Base-by-base conservation (phyloP, 2,797 vertebrate species). In the Clarias fuscus region DNA sequence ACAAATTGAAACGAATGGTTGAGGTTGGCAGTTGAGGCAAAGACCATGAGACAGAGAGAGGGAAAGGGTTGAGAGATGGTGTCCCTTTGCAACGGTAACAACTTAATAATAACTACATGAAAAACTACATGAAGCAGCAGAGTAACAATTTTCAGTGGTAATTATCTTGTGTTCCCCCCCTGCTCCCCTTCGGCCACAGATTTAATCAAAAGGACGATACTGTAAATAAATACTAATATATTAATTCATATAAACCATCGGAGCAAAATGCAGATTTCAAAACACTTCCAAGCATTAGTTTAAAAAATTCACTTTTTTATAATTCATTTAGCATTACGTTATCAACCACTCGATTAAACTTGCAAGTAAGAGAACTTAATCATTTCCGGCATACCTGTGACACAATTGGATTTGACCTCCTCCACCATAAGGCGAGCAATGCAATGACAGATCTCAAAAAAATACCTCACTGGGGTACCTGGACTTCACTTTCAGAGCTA, bases 1-100 rank as follows among this genome's bases (percentile, higher is more conserved):
- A 83, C 67, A 59, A 83, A 83, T 83, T 67, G 67, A 71, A 37
- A 68, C 4, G 56, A 71, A 83, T 59, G 82, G 67, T 37, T 70
- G 30, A 58, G 30, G 48, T 58, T 83, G 48, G 18, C 65, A 83
- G 27, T 37, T 71, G 62, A 68, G 24, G n/a, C 64, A 82, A 71
- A 83, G 48, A 37, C 13, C 20, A 4, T 70, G 15, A 76, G 17
- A 83, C 8, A 58, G 43, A 43, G 37, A 4, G 40, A 75, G 70
- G 18, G 22, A 70, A 33, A 56, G 20, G 27, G 22, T 59, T 59
- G 53, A 72, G 65, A 59, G 33, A 70, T 22, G 27, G 62, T 3
- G 30, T 58, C n/a, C 48, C 27, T 70, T 59, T 40, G 14, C 20
- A 59, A 58, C 1, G 0, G 27, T 70, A 37, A 71, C 10, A 15